These are phyloP conservation scores for Sciurus niger DNA, from an alignment of 2,113 vertebrate genomes.

Conservation along the genomic window DNA sequence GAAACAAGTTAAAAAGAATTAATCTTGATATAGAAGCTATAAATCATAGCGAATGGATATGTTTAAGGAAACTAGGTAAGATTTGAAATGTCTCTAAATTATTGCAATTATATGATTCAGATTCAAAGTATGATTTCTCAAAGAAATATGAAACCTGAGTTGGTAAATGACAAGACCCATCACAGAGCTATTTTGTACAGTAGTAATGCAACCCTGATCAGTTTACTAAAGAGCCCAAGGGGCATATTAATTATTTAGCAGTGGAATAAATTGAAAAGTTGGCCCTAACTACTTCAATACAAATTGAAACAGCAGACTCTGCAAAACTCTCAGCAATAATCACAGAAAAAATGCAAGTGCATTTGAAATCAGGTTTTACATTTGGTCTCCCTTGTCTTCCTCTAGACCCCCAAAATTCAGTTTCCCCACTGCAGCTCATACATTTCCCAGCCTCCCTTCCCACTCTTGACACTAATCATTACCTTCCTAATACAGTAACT, in stretches of 20 bases:
- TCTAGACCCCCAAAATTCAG: neutral
- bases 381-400: neutral
- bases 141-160: constrained; percentile 72
- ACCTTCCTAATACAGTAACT: neutral
- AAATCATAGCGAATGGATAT: constrained; percentile 45
- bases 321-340: constrained; percentile 40
- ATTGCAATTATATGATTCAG: constrained; percentile 37
- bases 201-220: constrained; percentile 74
- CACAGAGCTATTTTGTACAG: constrained; percentile 73
- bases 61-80: constrained; percentile 68
- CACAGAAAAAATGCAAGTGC: constrained; percentile 53
- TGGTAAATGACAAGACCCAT: constrained; percentile 78
- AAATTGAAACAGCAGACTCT: neutral
- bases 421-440: neutral
- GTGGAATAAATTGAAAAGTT: constrained; percentile 83
- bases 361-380: constrained; percentile 35
- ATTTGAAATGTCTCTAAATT: constrained; percentile 42
- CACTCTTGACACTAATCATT: neutral
- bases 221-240: constrained; percentile 83
- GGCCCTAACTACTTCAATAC: constrained; percentile 73
- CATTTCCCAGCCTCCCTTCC: neutral
- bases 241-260: constrained; percentile 86
- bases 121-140: constrained; percentile 77
- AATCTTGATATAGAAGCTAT: constrained; percentile 58
- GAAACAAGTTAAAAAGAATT: constrained; percentile 66